phyloP scores from a whole-genome alignment of 2,888 invertebrate genomes.

The Lasioglossum vierecki region DNA sequence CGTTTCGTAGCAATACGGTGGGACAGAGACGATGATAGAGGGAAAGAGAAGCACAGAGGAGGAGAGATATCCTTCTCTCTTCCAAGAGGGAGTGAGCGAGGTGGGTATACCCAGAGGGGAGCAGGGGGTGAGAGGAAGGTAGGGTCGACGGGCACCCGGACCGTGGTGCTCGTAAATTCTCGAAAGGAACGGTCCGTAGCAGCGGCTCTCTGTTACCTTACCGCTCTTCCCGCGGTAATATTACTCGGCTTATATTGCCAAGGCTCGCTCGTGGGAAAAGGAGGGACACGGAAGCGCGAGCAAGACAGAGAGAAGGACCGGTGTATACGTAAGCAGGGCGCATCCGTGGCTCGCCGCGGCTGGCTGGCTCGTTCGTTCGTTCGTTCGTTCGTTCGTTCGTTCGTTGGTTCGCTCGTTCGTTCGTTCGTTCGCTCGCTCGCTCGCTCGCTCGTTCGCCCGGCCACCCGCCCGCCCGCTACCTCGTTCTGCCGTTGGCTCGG shows the following conservation, averaged over 20 bases:
- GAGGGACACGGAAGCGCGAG: constrained; percentile 47
- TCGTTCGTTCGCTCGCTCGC: neutral
- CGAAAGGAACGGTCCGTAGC: constrained; percentile 73
- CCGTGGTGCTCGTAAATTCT: constrained; percentile 74
- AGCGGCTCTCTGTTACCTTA: constrained; percentile 74
- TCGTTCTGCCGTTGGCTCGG: constrained; percentile 51
- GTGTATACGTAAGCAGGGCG: constrained; percentile 67
- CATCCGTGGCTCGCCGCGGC: constrained; percentile 66
- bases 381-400: constrained; percentile 24
- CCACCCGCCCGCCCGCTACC: constrained; percentile 21
- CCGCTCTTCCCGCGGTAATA: constrained; percentile 74
- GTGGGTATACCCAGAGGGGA: constrained; percentile 27
- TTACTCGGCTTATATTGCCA: constrained; percentile 74
- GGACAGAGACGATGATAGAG: neutral
- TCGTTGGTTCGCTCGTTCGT: constrained; percentile 18
- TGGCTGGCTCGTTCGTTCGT: constrained; percentile 57
- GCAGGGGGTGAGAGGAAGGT: constrained; percentile 41
- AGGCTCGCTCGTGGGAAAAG: constrained; percentile 62
- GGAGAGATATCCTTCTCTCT: neutral
- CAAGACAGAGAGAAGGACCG: constrained; percentile 53
- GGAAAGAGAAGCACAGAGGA: neutral
- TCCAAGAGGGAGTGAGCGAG: constrained; percentile 9
- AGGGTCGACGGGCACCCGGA: constrained; percentile 66
- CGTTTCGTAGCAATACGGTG: constrained; percentile 55
- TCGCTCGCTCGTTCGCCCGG: constrained; percentile 33